Evolutionary conservation across 2,113 vertebrate genomes (phyloP).

Genomic region (Myiagra hebetior): DNA sequence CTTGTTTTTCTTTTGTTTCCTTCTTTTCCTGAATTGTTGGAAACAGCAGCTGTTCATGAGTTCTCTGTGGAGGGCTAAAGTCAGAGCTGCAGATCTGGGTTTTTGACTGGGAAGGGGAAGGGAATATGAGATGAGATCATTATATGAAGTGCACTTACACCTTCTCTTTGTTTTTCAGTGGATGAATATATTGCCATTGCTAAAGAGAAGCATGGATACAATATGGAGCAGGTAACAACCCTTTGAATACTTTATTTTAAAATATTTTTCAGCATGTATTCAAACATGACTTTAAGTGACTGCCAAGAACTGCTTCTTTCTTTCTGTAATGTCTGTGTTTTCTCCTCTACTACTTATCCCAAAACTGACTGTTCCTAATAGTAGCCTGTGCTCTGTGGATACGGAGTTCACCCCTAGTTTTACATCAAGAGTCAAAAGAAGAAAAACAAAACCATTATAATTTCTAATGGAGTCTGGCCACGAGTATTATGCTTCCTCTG

Average conservation of each 20-base stretch:
- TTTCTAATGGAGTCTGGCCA: neutral
- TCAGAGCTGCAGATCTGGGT: neutral
- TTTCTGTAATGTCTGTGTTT: neutral
- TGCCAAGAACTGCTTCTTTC: neutral
- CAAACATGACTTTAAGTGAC: neutral
- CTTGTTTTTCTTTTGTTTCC: neutral
- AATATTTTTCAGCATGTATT: neutral
- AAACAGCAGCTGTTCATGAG: neutral
- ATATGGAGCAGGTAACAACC: conserved; percentile 91
- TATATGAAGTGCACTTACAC: neutral
- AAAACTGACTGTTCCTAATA: neutral
- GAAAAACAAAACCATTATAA: neutral
- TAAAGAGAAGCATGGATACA: conserved; percentile 96
- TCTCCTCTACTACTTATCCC: neutral
- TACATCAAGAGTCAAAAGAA: neutral
- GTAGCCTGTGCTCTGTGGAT: neutral
- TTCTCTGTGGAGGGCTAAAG: neutral
- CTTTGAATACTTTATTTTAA: neutral
- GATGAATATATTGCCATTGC: conserved; percentile 93
- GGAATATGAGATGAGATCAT: neutral
- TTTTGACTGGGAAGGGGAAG: neutral
- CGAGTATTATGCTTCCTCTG: neutral
- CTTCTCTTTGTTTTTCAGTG: conserved; percentile 79
- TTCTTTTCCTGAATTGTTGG: neutral
- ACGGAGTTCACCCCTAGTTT: neutral